A percentile compares a stretch with the other conserved stretches of the same genome.
These are phyloP conservation scores for Magallana ariakensis DNA, from an alignment of 1,140 invertebrate species.

Conservation along the genomic window DNA sequence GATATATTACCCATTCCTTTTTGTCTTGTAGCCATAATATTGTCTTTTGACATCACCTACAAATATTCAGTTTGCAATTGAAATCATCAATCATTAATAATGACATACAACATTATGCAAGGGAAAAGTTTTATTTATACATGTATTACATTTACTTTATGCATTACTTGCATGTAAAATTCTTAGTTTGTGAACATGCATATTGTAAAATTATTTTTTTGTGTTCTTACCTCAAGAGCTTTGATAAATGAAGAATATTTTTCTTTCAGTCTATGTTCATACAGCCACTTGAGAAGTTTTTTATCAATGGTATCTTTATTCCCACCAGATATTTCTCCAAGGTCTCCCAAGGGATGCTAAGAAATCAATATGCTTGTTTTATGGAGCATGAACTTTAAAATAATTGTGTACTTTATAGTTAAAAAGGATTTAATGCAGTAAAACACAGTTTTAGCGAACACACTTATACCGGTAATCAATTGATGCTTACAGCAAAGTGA, in stretches of 20 bases:
- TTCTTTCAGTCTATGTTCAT: slow-evolving; percentile 91
- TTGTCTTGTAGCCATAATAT: slow-evolving; percentile 89
- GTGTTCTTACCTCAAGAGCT: slow-evolving; percentile 81
- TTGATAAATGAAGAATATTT: slow-evolving; percentile 87
- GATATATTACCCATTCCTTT: slow-evolving; percentile 85
- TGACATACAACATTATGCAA: background rate
- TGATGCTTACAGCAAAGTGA: too few relatives aligned
- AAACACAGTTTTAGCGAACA: too few relatives aligned
- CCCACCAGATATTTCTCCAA: slow-evolving; percentile 75
- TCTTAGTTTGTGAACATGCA: background rate
- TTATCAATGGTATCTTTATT: slow-evolving; percentile 79
- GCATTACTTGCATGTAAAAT: too few relatives aligned
- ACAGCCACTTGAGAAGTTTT: slow-evolving; percentile 84
- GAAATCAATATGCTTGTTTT: slow-evolving; percentile 29
- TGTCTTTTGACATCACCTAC: slow-evolving; percentile 84
- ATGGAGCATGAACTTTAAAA: too few relatives aligned
- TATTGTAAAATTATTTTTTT: background rate
- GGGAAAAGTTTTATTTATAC: too few relatives aligned
- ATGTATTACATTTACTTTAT: too few relatives aligned
- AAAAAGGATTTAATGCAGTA: too few relatives aligned
- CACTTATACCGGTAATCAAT: too few relatives aligned
- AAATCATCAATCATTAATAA: background rate
- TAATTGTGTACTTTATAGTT: too few relatives aligned
- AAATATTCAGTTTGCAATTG: slow-evolving; percentile 42
- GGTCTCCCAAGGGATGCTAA: slow-evolving; percentile 82